Evolutionary conservation across 1,140 invertebrate genomes (phyloP).

Genomic region (Megalonaias nervosa): DNA sequence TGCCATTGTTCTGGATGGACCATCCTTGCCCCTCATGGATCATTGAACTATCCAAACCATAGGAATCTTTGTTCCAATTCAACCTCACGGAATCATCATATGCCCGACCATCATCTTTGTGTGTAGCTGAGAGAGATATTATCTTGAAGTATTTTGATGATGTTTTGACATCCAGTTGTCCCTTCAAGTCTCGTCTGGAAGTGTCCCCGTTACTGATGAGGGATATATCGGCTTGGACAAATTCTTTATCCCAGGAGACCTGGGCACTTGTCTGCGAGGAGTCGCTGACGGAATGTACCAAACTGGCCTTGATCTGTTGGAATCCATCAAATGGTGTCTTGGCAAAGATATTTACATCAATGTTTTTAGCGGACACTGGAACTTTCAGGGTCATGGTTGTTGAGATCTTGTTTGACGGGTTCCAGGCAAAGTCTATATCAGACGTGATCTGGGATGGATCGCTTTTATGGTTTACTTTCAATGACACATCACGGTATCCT

Average conservation of each 20-base stretch:
- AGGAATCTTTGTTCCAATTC: conserved; percentile 28
- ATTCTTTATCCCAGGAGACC: conserved; percentile 21
- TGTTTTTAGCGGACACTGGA: conserved; percentile 10
- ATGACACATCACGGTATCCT: background rate
- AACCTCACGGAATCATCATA: conserved; percentile 29
- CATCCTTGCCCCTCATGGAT: conserved; percentile 11
- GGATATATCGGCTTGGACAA: conserved; percentile 14
- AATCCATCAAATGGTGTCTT: conserved; percentile 41
- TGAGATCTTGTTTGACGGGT: conserved; percentile 11
- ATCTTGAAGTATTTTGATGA: conserved; percentile 30
- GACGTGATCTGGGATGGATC: conserved; percentile 7
- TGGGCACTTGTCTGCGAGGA: conserved; percentile 23
- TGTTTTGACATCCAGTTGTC: conserved; percentile 41
- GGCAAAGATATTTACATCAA: conserved; percentile 23
- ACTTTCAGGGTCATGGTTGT: background rate
- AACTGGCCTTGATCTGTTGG: conserved; percentile 15
- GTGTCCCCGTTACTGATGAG: conserved; percentile 14
- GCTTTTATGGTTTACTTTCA: conserved; percentile 2
- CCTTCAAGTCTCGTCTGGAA: conserved; percentile 21
- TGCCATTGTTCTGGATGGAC: conserved; percentile 34
- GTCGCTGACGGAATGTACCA: conserved; percentile 15
- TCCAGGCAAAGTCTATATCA: conserved; percentile 14
- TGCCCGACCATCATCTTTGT: conserved; percentile 28
- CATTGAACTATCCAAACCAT: conserved; percentile 38
- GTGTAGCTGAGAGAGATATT: conserved; percentile 19